phyloP scores from a whole-genome alignment of 2,797 vertebrate genomes.

The Mus spretus region DNA sequence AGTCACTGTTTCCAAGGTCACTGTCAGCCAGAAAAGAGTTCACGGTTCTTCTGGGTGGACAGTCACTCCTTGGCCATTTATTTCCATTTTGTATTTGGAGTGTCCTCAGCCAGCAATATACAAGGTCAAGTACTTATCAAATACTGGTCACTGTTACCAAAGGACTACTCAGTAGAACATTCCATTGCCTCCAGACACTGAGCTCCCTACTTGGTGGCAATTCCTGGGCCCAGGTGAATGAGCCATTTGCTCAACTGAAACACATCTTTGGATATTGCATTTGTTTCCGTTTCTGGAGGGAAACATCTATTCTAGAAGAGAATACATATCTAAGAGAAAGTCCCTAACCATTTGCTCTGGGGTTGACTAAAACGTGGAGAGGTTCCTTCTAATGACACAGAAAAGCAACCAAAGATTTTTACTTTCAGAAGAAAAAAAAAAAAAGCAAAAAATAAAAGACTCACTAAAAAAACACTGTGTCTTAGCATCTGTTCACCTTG shows the following conservation, averaged over 20 bases:
- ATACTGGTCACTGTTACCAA: not conserved
- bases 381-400: conserved; percentile 3
- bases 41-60: not conserved
- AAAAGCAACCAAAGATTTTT: conserved; percentile 47
- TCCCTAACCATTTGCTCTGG: not conserved
- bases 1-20: not conserved
- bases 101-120: not conserved
- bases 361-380: conserved; percentile 5
- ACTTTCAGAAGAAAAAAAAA: conserved; percentile 53
- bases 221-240: not conserved
- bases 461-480: conserved; percentile 3
- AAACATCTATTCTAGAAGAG: not conserved
- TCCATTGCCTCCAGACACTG: not conserved
- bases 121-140: not conserved
- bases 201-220: not conserved
- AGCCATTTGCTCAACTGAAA: not conserved
- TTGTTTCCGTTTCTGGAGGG: conserved; percentile 53
- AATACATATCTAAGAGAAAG: not conserved
- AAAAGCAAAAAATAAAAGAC: not conserved
- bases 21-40: not conserved
- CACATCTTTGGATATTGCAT: not conserved
- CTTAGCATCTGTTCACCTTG: not conserved
- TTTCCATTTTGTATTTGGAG: not conserved
- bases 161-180: not conserved
- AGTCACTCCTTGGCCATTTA: not conserved